Evolutionary conservation across 2,888 invertebrate genomes (phyloP).

Genomic region (Lottia gigantea): DNA sequence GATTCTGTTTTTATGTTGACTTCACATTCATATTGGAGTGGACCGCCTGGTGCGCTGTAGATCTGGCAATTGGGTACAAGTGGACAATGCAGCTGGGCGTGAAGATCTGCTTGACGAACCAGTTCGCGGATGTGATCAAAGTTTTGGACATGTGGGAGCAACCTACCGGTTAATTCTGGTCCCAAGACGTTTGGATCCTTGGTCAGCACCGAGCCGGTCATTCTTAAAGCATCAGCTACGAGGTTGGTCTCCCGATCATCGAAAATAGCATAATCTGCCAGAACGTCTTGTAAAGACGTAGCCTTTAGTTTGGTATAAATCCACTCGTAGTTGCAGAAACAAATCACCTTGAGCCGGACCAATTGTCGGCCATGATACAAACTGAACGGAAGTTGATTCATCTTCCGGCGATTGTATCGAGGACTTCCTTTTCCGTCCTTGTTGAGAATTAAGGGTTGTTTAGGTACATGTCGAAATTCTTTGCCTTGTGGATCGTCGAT

Average conservation of each 20-base stretch:
- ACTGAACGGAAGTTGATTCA: slow-evolving; percentile 59
- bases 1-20: slow-evolving; percentile 40
- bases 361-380: slow-evolving; percentile 69
- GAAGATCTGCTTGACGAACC: slow-evolving; percentile 54
- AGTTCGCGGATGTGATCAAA: slow-evolving; percentile 43
- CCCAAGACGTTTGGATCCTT: slow-evolving; percentile 92
- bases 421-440: slow-evolving; percentile 26
- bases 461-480: slow-evolving; percentile 55
- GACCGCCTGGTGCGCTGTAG: slow-evolving; percentile 60
- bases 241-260: slow-evolving; percentile 83
- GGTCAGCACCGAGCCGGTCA: slow-evolving; percentile 91
- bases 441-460: slow-evolving; percentile 54
- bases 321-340: slow-evolving; percentile 97
- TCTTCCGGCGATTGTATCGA: slow-evolving; percentile 57
- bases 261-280: slow-evolving; percentile 80
- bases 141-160: slow-evolving; percentile 85
- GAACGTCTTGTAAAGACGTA: slow-evolving; percentile 92
- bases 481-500: slow-evolving; percentile 36
- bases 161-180: slow-evolving; percentile 88
- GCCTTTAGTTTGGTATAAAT: slow-evolving; percentile 92
- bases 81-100: slow-evolving; percentile 46
- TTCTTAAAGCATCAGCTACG: slow-evolving; percentile 90
- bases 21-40: slow-evolving; percentile 58
- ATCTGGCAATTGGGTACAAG: slow-evolving; percentile 59
- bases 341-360: slow-evolving; percentile 88